Base-by-base conservation (phyloP, 2,113 vertebrate genomes). In the Laticauda laticaudata region DNA sequence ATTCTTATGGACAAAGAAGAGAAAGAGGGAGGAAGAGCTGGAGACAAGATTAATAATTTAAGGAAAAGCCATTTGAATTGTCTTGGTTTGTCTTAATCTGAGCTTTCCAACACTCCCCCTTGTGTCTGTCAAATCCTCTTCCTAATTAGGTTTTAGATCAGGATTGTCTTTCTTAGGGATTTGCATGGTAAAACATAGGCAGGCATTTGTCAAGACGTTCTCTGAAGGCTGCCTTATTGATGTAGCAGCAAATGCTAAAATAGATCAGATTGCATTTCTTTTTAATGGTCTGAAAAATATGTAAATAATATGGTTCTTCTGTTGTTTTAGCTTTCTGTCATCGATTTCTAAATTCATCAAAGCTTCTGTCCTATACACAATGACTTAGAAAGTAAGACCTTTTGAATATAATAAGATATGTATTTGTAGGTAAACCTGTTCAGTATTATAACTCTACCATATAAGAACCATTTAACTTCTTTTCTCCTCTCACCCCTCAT, bases 241-340 rank as follows among this genome's bases (percentile, higher is more conserved):
- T 93, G 10, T 5, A 93, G 6, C 0, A 89, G 64, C 23, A 0
- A 39, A 94, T 45, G 92, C 12, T 88, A 93, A 87, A 51, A 23
- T 11, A 69, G 7, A 89, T 56, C 43, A 56, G 10, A 21, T 90
- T 51, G 89, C 2, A 4, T 86, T 92, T 91, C 0, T 87, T 56
- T 2, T 75, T 39, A 0, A 12, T 87, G 54, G 20, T 18, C 89
- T 92, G 89, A 94, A 56, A 48, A 92, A 85, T 1, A 59, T 34
- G 1, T 88, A 93, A 94, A 88, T 43, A 86, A 93, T n/a, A 87
- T 53, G 92, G 89, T 87, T 45, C 7, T 20, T 87, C 48, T 53
- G 86, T 92, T 94, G 91, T 3, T 92, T 94, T 86, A 48, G 91
- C 0, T 0, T 91, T 29, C 24, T 29, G 5, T 93, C 26, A 34